Evolutionary conservation across 1,140 invertebrate genomes (phyloP).

Genomic region (Tetranychus urticae): DNA sequence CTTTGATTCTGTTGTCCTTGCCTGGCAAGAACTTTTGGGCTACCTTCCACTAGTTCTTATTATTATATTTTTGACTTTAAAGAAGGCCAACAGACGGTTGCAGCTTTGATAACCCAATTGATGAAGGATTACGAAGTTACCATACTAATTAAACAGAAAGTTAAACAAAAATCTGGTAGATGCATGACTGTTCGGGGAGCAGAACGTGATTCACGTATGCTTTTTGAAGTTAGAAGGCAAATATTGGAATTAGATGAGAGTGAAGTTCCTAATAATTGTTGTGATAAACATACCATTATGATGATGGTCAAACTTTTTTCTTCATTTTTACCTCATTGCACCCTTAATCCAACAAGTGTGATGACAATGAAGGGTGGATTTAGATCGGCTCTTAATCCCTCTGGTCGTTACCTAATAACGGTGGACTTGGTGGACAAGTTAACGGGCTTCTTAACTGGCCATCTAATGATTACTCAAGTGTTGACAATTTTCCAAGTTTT

Average conservation of each 20-base stretch:
- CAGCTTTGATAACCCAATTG: conserved; percentile 31
- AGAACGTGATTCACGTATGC: conserved; percentile 40
- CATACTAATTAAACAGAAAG: conserved; percentile 59
- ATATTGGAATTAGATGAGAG: conserved; percentile 31
- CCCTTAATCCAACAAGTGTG: too few species aligned
- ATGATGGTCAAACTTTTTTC: not conserved
- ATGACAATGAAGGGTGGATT: not conserved
- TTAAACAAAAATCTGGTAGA: conserved; percentile 35
- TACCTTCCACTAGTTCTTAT: conserved; percentile 65
- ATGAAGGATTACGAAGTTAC: conserved; percentile 38
- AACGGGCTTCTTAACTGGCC: too few species aligned
- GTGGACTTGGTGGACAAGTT: not conserved
- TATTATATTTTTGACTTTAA: conserved; percentile 57
- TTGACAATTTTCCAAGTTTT: too few species aligned
- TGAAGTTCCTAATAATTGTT: conserved; percentile 7
- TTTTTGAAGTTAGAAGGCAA: conserved; percentile 64
- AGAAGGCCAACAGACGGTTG: conserved; percentile 34
- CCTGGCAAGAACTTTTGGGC: conserved; percentile 67
- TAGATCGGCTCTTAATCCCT: too few species aligned
- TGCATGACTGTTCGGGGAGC: conserved; percentile 19
- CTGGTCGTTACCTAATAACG: not conserved
- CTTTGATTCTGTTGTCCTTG: conserved; percentile 63
- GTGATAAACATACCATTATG: conserved; percentile 9
- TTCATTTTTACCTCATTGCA: not conserved
- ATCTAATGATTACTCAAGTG: too few species aligned